Conservation (phyloP, 2,888 invertebrate species). For the Morpho helenor region DNA sequence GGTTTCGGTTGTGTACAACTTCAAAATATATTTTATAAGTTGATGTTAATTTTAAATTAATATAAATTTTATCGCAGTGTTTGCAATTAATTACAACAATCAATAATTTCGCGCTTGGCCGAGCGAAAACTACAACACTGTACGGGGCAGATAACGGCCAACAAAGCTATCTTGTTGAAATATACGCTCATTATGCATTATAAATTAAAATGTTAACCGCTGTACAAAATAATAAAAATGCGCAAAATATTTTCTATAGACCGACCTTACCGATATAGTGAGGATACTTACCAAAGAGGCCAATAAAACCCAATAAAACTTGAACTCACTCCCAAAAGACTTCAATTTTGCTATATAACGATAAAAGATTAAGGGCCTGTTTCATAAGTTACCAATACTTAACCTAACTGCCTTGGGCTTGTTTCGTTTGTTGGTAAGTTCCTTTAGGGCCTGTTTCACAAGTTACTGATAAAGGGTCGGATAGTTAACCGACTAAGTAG, state of each 20-base stretch:
- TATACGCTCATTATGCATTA: constrained; percentile 26
- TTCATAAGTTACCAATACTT: too few species aligned
- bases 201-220: constrained; percentile 12
- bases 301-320: too few species aligned
- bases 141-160: constrained; percentile 45
- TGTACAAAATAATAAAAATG: constrained; percentile 7
- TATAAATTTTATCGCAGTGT: constrained; percentile 56
- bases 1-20: neutral
- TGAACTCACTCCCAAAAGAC: too few species aligned
- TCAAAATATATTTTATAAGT: constrained; percentile 20
- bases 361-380: too few species aligned
- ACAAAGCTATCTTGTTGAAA: constrained; percentile 36
- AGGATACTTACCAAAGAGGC: too few species aligned
- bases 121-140: constrained; percentile 60
- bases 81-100: constrained; percentile 72
- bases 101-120: constrained; percentile 66
- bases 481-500: too few species aligned
- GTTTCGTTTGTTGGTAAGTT: too few species aligned
- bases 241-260: neutral
- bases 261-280: too few species aligned
- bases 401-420: too few species aligned
- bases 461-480: too few species aligned
- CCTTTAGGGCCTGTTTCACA: too few species aligned
- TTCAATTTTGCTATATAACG: too few species aligned
- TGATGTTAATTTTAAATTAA: constrained; percentile 39